Base-by-base conservation (phyloP, 2,888 invertebrate genomes). In the Stratiomys singularior region DNA sequence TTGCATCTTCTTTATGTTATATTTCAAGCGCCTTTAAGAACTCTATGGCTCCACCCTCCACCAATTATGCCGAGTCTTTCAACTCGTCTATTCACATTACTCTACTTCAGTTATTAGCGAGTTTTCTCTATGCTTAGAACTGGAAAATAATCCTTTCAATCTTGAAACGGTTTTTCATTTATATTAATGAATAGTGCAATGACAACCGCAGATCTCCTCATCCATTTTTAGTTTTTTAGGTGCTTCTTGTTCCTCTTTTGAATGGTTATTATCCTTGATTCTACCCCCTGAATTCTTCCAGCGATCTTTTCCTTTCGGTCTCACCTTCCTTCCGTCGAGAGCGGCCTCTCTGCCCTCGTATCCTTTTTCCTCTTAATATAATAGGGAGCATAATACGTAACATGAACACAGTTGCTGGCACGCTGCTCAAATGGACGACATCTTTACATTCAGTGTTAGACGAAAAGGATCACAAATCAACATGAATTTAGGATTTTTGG, bases 401-500 rank as follows among this genome's bases (percentile, higher is more conserved):
- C 69, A 58, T 23, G 74, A 58, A 37, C 58, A 74, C 15, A 58
- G 74, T 58, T 74, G 37, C 60, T 74, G 74, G 56, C 72, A 74
- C 60, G 74, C 74, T 37, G 58, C 23, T 58, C 60, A 69, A 69
- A 69, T 69, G 69, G 69, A 69, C 69, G 69, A 69, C 69, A 69
- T 69, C 23, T 69, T 69, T 69, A 47, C 69, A 69, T 46, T 30
- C 74, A 74, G 74, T 58, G 74, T 60, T 74, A 74, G 74, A 58
- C 58, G 74, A 60, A 74, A 58, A 69, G 69, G 58, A 74, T 74
- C 74, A 74, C 74, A 74, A 74, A 74, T 74, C 74, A 74, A 58
- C 74, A 74, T 74, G 74, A 74, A 74, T 74, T 74, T 74, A 74
- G 74, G 74, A 60, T 74, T 74, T 74, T 58, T 74, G 74, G 74